A percentile compares a stretch with the other conserved stretches of the same genome.
Evolutionary conservation across 2,113 vertebrate species (phyloP).

Genomic region (Ifrita kowaldi): DNA sequence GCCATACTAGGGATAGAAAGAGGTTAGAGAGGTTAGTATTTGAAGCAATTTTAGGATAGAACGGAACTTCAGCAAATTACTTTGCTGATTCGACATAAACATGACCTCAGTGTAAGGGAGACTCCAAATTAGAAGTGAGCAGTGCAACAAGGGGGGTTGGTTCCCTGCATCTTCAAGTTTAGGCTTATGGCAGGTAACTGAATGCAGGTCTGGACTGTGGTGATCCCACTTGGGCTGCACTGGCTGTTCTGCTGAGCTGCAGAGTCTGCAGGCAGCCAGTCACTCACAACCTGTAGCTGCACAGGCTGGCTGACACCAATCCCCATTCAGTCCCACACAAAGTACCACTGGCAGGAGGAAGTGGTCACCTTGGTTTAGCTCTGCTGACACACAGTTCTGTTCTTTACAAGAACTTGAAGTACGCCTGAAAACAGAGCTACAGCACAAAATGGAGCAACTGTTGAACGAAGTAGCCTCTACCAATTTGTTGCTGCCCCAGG

Average conservation of each 20-base stretch:
- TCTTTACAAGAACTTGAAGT: not conserved
- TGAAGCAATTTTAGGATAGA: not conserved
- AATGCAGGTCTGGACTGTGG: not conserved
- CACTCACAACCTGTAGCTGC: fast-evolving
- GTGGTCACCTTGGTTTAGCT: not conserved
- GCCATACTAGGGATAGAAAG: not conserved
- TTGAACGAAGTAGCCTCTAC: not conserved
- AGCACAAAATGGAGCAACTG: not conserved
- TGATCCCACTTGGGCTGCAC: not conserved
- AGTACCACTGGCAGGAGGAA: not conserved
- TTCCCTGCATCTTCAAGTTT: not conserved
- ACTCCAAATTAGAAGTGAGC: not conserved
- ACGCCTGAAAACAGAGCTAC: not conserved
- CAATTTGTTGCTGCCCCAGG: not conserved
- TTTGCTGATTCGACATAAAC: not conserved
- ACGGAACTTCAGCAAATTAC: not conserved
- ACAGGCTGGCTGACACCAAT: not conserved
- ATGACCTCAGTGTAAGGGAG: not conserved
- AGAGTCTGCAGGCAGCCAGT: not conserved
- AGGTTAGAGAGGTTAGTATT: not conserved
- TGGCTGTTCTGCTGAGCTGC: not conserved
- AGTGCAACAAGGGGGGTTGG: not conserved
- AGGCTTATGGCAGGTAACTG: not conserved
- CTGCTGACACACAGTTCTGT: not conserved
- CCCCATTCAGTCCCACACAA: fast-evolving